Evolutionary conservation across 2,113 vertebrate genomes (phyloP).

Genomic region (Anolis sagrei): DNA sequence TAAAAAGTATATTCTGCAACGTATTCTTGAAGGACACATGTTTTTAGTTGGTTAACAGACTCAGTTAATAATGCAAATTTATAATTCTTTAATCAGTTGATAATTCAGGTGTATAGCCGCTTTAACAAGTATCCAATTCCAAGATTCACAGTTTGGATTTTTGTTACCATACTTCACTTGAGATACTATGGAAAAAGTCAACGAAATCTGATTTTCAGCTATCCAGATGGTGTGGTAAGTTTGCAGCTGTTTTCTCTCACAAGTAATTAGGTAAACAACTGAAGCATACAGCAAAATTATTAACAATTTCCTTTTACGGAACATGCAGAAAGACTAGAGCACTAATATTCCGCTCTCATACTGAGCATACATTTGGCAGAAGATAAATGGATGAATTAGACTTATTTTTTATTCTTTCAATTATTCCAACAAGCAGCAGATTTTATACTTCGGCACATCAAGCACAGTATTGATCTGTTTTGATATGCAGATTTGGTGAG

Average conservation of each 20-base stretch:
- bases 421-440: slow-evolving; percentile 37
- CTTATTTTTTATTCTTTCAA: slow-evolving; percentile 50
- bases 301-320: slow-evolving; percentile 56
- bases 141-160: not conserved
- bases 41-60: not conserved
- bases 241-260: slow-evolving; percentile 57
- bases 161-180: slow-evolving; percentile 37
- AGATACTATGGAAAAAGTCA: slow-evolving; percentile 46
- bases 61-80: not conserved
- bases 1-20: not conserved
- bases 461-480: not conserved
- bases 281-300: slow-evolving; percentile 59
- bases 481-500: not conserved
- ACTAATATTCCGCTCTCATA: slow-evolving; percentile 59
- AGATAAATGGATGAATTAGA: slow-evolving; percentile 42
- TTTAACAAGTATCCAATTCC: not conserved
- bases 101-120: not conserved
- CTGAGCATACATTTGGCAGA: slow-evolving; percentile 27
- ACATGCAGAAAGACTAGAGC: slow-evolving; percentile 30
- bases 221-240: slow-evolving; percentile 7
- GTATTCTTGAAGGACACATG: not conserved
- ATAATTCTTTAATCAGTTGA: not conserved
- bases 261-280: slow-evolving; percentile 62
- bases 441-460: not conserved
- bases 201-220: slow-evolving; percentile 56